Conservation (phyloP, 64 coral and sea anemone genomes). For the Montipora capricornis region DNA sequence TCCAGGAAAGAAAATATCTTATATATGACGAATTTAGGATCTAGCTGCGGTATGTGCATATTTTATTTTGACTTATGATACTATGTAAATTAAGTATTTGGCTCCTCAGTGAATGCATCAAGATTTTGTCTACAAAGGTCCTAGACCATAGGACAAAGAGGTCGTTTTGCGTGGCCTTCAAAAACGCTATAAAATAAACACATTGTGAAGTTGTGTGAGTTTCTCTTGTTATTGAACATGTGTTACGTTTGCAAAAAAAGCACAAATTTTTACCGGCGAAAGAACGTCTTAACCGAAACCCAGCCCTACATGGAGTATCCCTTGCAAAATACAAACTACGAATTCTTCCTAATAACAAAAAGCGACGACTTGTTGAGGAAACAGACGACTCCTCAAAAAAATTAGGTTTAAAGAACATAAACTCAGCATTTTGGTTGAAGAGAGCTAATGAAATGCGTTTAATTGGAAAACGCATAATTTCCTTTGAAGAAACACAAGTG, state of each 20-base stretch:
- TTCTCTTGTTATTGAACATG: too few relatives aligned
- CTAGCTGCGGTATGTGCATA: constrained; percentile 28
- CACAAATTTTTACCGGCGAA: neutral
- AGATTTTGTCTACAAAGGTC: constrained; percentile 45
- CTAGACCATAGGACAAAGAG: constrained; percentile 27
- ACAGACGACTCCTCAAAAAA: too few relatives aligned
- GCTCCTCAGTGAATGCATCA: constrained; percentile 4
- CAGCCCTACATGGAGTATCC: too few relatives aligned
- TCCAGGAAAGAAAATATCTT: constrained; percentile 9
- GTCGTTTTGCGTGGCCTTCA: constrained; percentile 37
- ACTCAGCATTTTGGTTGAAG: too few relatives aligned
- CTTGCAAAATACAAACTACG: too few relatives aligned
- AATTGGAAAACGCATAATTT: too few relatives aligned
- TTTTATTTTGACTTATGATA: constrained; percentile 40
- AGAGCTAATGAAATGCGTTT: too few relatives aligned
- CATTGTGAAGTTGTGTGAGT: neutral
- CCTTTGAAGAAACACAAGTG: too few relatives aligned
- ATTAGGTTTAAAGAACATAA: too few relatives aligned
- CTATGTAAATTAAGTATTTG: constrained; percentile 51
- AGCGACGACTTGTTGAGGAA: too few relatives aligned
- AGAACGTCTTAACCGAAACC: neutral
- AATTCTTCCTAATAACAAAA: too few relatives aligned
- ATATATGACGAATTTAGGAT: neutral
- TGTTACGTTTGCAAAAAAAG: too few relatives aligned
- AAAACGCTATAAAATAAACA: constrained; percentile 22